Percentiles rank a stretch among this genome's conserved stretches.
Evolutionary conservation across 2,888 invertebrate species (phyloP).

Genomic region (Leptogaster cylindrica): DNA sequence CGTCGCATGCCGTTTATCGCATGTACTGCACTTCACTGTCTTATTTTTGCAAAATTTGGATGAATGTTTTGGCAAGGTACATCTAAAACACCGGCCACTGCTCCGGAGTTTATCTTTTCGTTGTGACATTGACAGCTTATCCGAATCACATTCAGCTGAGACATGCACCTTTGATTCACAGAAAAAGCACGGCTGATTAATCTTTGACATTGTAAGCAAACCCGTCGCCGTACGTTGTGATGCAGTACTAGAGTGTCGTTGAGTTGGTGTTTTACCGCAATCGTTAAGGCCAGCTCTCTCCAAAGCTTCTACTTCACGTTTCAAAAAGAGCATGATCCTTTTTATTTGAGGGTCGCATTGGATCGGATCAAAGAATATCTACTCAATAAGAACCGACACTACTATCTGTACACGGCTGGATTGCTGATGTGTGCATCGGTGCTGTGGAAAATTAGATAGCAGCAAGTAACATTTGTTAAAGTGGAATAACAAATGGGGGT

Average conservation of each 20-base stretch:
- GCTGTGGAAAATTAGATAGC: too few species aligned
- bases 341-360: slow-evolving; percentile 1
- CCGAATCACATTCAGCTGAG: not conserved
- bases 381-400: too few species aligned
- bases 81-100: not conserved
- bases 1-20: not conserved
- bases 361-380: too few species aligned
- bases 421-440: too few species aligned
- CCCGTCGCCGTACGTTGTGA: not conserved
- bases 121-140: not conserved
- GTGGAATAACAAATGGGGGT: too few species aligned
- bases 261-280: not conserved
- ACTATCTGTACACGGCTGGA: too few species aligned
- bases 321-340: not conserved
- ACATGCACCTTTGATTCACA: not conserved
- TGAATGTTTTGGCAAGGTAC: not conserved
- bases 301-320: slow-evolving; percentile 7
- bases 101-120: not conserved
- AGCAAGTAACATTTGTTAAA: too few species aligned
- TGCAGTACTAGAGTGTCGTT: not conserved
- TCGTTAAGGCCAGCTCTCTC: not conserved
- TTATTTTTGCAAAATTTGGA: not conserved
- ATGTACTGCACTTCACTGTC: not conserved
- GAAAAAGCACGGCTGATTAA: not conserved
- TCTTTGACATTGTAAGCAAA: not conserved